Base-by-base conservation (phyloP, 2,113 vertebrate genomes). In the Holacanthus passer region DNA sequence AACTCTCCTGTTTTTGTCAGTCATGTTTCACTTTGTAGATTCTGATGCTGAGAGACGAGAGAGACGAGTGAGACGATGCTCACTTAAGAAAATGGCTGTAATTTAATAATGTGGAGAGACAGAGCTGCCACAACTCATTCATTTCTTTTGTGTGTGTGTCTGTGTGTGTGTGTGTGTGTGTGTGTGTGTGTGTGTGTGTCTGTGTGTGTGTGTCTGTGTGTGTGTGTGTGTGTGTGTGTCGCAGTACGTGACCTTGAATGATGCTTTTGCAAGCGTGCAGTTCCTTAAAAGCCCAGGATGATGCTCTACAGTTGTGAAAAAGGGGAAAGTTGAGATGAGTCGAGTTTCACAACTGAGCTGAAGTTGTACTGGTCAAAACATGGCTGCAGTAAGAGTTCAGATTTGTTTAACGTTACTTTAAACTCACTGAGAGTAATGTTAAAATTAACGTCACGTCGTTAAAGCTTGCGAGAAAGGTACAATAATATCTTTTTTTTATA, bases 271-370 rank as follows among this genome's bases (percentile, higher is more conserved):
- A 85, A 83, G 67, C 16, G 0, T 22, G 5, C 13, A 41, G 24
- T 84, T 86, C 78, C 78, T 60, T 1, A 73, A 75, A 59, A 3
- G 1, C 10, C 27, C 27, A 24, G 19, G 41, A 52, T 39, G 39
- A 82, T 13, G 0, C 4, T 7, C 1, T 2, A n/a, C n/a, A n/a
- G 59, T 83, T 90, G 79, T 83, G 83, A 79, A 85, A 85, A 78
- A 20, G 65, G 43, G 60, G 53, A 83, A 78, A 67, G 39, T 76
- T 76, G 16, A 43, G 16, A 9, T 9, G 14, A 71, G 62, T 35
- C 3, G 29, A 35, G 20, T 84, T 89, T 52, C 81, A 64, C 41
- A 82, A 86, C 63, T 5, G 20, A 22, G 39, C 24, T 52, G 24
- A 70, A 55, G 53, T 79, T 55, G 0, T 37, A 10, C 3, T 3